Percentiles rank a stretch among this genome's conserved stretches.
Conservation (phyloP, 2,888 invertebrate genomes). For the Ischnus inquisitorius region DNA sequence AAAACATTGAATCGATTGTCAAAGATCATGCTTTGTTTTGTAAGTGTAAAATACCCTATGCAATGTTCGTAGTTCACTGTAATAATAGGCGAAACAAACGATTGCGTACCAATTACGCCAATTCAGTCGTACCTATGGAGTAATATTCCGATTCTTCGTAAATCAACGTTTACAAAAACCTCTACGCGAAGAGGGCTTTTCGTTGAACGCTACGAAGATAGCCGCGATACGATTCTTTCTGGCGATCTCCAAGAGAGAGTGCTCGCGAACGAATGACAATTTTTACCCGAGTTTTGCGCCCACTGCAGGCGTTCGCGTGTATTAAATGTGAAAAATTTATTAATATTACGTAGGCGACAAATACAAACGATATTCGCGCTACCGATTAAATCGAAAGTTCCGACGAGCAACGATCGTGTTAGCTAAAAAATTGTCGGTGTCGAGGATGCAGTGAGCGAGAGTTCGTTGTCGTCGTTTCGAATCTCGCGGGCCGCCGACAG, state of each 20-base stretch:
- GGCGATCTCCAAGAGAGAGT: conserved; percentile 24
- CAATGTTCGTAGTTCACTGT: conserved; percentile 10
- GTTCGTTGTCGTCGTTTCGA: conserved; percentile 58
- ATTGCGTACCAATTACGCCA: background rate
- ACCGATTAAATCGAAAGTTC: background rate
- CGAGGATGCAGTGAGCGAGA: background rate
- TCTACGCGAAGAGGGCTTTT: background rate
- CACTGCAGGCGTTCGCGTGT: conserved; percentile 21
- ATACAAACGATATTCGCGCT: background rate
- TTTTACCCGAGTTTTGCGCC: conserved; percentile 22
- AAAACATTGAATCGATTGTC: conserved; percentile 34
- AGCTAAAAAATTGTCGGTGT: background rate
- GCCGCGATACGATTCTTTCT: conserved; percentile 11
- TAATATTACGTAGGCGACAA: background rate
- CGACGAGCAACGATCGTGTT: background rate
- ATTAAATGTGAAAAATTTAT: background rate
- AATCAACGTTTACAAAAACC: conserved; percentile 27
- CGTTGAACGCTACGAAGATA: conserved; percentile 28
- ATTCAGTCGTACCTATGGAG: background rate
- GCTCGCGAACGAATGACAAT: conserved; percentile 7
- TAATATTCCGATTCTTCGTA: background rate
- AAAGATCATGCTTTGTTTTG: background rate
- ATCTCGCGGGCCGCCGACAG: conserved; percentile 74
- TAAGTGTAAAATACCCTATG: background rate
- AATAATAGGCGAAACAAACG: conserved; percentile 1